Evolutionary conservation across 2,797 vertebrate species (phyloP).

Genomic region (Lithobates sylvaticus): DNA sequence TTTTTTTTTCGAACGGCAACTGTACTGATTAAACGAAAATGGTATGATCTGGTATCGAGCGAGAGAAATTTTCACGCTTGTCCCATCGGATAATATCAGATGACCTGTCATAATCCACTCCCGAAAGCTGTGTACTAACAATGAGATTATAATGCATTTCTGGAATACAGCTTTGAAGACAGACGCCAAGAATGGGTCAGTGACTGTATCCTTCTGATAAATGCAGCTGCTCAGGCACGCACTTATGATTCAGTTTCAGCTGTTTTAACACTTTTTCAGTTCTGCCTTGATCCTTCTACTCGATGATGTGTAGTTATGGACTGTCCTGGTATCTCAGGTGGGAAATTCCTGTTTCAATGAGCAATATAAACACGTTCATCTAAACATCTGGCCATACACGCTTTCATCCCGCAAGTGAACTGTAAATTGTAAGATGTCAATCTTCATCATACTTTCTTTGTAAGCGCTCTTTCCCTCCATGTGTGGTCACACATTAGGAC

Average conservation of each 20-base stretch:
- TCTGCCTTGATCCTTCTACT: background rate
- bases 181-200: background rate
- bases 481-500: slow-evolving; percentile 23
- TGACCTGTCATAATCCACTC: too few species aligned
- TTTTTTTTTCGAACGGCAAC: too few species aligned
- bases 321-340: background rate
- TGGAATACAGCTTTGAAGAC: background rate
- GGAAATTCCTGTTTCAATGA: background rate
- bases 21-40: too few species aligned
- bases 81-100: too few species aligned
- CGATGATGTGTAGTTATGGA: background rate
- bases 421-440: background rate
- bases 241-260: background rate
- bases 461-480: background rate
- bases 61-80: too few species aligned
- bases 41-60: too few species aligned
- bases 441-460: slow-evolving; percentile 10
- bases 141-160: too few species aligned
- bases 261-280: background rate
- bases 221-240: background rate
- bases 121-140: too few species aligned
- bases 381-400: slow-evolving; percentile 9
- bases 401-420: background rate
- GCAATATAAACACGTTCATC: slow-evolving; percentile 3
- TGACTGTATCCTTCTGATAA: background rate